Evolutionary conservation across 2,888 invertebrate species (phyloP).

Genomic region (Elysia crispata): DNA sequence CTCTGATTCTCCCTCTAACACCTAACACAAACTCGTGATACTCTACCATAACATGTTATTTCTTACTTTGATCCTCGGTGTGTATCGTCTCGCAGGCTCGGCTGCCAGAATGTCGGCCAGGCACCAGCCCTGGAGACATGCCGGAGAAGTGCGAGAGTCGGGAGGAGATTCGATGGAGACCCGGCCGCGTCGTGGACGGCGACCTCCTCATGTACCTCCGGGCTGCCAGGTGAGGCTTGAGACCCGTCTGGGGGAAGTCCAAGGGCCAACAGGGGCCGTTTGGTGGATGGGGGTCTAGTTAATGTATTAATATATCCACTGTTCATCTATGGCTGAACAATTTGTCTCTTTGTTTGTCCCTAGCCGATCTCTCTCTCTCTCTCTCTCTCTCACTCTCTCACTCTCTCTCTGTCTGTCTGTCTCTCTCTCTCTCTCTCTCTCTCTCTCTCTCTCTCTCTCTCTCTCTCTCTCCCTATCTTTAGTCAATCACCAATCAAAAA

Average conservation of each 20-base stretch:
- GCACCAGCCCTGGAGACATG: constrained; percentile 75
- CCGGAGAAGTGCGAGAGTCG: constrained; percentile 80
- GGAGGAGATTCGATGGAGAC: constrained; percentile 96
- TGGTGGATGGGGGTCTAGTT: too few relatives aligned
- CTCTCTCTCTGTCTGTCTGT: not conserved
- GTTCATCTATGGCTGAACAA: too few relatives aligned
- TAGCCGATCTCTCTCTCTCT: too few relatives aligned
- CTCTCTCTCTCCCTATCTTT: too few relatives aligned
- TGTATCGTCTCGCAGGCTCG: constrained; percentile 79
- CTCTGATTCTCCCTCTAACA: not conserved
- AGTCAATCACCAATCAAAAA: too few relatives aligned
- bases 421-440: not conserved
- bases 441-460: too few relatives aligned
- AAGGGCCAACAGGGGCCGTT: too few relatives aligned
- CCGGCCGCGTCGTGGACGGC: constrained; percentile 91
- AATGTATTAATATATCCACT: too few relatives aligned
- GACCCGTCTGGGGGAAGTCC: too few relatives aligned
- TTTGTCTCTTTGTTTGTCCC: too few relatives aligned
- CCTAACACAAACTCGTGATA: not conserved
- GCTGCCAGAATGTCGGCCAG: constrained; percentile 81
- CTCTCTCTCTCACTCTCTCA: not conserved
- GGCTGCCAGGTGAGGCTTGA: constrained; percentile 87
- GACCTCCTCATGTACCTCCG: constrained; percentile 98
- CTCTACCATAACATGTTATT: not conserved
- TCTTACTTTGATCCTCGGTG: not conserved